These are phyloP conservation scores for Acrobasis suavella DNA, from an alignment of 2,888 invertebrate species.

Conservation along the genomic window DNA sequence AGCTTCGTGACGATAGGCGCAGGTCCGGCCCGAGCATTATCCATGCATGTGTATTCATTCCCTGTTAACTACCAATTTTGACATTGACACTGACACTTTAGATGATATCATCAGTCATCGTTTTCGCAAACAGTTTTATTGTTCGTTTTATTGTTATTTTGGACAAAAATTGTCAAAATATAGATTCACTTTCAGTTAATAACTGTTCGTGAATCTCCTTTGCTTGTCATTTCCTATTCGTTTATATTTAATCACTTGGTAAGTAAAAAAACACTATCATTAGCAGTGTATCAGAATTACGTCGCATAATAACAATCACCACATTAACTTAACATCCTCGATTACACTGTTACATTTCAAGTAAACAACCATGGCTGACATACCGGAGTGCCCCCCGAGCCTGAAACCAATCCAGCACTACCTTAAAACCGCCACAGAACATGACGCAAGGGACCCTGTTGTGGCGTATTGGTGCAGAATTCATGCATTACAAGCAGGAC, in stretches of 20 bases:
- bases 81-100: neutral
- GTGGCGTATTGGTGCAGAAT: slow-evolving; percentile 97
- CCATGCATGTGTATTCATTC: too few relatives aligned
- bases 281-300: neutral
- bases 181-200: too few relatives aligned
- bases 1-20: too few relatives aligned
- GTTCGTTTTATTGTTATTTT: too few relatives aligned
- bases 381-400: slow-evolving; percentile 88
- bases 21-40: too few relatives aligned
- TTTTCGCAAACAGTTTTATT: neutral
- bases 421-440: slow-evolving; percentile 94
- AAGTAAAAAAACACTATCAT: too few relatives aligned
- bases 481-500: slow-evolving; percentile 93
- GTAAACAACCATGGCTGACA: slow-evolving; percentile 40
- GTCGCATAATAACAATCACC: neutral
- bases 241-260: too few relatives aligned
- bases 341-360: neutral
- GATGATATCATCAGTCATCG: neutral
- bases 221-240: too few relatives aligned
- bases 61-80: too few relatives aligned
- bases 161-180: too few relatives aligned
- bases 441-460: slow-evolving; percentile 93
- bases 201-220: too few relatives aligned
- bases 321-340: too few relatives aligned
- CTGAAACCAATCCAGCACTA: slow-evolving; percentile 95